Conservation (phyloP, 2,888 invertebrate species). For the Tetragonula carbonaria region DNA sequence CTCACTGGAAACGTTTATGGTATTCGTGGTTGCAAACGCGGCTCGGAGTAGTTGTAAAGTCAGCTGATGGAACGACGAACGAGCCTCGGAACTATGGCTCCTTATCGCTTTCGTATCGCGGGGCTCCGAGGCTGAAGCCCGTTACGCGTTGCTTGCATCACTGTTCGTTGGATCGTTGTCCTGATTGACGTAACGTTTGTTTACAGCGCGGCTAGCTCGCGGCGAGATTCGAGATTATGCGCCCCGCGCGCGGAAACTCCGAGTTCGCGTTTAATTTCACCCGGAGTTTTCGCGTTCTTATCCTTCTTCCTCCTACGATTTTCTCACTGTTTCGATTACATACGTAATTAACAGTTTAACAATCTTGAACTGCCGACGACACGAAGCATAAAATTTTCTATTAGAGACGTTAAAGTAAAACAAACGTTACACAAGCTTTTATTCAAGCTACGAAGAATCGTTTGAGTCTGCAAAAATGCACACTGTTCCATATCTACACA, state of each 20-base stretch:
- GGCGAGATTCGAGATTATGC: slow-evolving; percentile 21
- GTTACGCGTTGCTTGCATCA: slow-evolving; percentile 51
- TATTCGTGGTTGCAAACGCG: neutral
- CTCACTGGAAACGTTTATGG: neutral
- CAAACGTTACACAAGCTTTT: too few species aligned
- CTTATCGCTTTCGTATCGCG: slow-evolving; percentile 48
- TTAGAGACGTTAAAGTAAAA: too few species aligned
- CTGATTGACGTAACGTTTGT: slow-evolving; percentile 55
- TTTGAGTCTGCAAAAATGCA: too few species aligned
- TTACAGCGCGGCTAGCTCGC: slow-evolving; percentile 40
- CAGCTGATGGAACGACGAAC: slow-evolving; percentile 40
- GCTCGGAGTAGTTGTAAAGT: slow-evolving; percentile 13
- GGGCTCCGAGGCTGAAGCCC: slow-evolving; percentile 33
- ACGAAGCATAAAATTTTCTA: too few species aligned
- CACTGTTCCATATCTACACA: too few species aligned
- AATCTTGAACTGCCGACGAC: neutral
- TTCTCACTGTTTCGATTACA: neutral
- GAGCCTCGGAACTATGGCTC: neutral
- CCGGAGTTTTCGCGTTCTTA: too few species aligned
- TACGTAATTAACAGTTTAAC: neutral
- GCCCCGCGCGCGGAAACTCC: neutral
- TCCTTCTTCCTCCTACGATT: neutral
- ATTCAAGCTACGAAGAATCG: too few species aligned
- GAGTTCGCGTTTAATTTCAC: neutral
- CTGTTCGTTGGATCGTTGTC: slow-evolving; percentile 44